These are phyloP conservation scores for Hydrocynus forskahlii DNA, from an alignment of 2,797 vertebrate genomes.

Conservation along the genomic window DNA sequence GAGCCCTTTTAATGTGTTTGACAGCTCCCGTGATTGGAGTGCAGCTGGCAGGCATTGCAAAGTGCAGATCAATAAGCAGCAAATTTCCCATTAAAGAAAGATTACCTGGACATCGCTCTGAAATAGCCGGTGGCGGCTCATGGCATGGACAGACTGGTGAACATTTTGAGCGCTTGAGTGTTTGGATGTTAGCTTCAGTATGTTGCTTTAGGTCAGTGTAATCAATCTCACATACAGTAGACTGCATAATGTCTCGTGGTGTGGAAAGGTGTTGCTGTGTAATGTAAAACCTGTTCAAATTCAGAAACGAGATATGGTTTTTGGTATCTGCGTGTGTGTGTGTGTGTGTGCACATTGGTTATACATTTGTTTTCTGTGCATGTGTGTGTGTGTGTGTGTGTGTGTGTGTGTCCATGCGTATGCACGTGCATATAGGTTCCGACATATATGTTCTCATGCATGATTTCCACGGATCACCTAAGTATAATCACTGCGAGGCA, in stretches of 20 bases:
- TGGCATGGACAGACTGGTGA: conserved; percentile 76
- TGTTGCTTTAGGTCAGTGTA: conserved; percentile 39
- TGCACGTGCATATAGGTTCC: neutral
- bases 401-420: conserved; percentile 10
- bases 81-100: conserved; percentile 98
- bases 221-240: conserved; percentile 40
- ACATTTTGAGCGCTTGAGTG: conserved; percentile 73
- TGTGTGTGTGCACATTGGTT: neutral
- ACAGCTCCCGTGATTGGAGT: conserved; percentile 93
- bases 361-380: neutral
- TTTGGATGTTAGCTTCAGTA: conserved; percentile 29
- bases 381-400: conserved; percentile 12
- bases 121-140: conserved; percentile 90
- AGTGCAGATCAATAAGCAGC: conserved; percentile 97
- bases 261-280: neutral
- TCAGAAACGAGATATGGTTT: neutral
- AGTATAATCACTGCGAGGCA: conserved; percentile 40
- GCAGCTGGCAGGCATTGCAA: conserved; percentile 90
- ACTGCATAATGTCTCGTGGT: neutral
- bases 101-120: conserved; percentile 89
- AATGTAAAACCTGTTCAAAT: conserved; percentile 4
- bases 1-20: conserved; percentile 87
- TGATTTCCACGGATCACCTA: conserved; percentile 41
- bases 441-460: neutral
- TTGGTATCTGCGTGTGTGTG: neutral